phyloP scores from a whole-genome alignment of 2,888 invertebrate genomes.

The Drosophila demipolita region DNA sequence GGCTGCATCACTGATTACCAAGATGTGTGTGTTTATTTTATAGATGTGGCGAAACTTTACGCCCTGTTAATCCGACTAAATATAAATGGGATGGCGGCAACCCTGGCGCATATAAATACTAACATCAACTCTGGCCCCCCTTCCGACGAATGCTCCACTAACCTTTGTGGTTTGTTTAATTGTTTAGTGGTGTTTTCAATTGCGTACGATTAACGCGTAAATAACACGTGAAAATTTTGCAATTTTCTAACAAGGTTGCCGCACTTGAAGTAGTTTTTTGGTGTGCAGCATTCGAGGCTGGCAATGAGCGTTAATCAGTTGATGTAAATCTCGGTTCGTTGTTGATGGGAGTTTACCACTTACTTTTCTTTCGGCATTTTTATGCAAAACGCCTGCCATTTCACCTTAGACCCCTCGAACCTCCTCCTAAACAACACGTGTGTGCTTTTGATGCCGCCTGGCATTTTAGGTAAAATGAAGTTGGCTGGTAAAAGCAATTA shows the following conservation, averaged over 20 bases:
- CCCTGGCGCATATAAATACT: conserved; percentile 74
- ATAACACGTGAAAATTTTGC: conserved; percentile 77
- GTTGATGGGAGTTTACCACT: conserved; percentile 65
- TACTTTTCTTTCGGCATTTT: conserved; percentile 53
- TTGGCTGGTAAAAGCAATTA: conserved; percentile 62
- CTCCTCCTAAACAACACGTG: background rate
- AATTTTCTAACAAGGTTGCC: conserved; percentile 62
- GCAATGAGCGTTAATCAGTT: conserved; percentile 65
- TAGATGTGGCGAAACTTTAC: conserved; percentile 70
- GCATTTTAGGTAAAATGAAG: conserved; percentile 54
- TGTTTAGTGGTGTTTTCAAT: conserved; percentile 65
- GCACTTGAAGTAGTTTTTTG: conserved; percentile 53
- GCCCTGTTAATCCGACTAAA: conserved; percentile 79
- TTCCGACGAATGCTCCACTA: background rate
- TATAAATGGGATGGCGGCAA: conserved; percentile 56
- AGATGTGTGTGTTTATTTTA: conserved; percentile 50
- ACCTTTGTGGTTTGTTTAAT: conserved; percentile 34
- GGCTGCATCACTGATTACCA: conserved; percentile 41
- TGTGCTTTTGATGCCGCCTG: conserved; percentile 33
- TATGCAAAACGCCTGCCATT: conserved; percentile 54
- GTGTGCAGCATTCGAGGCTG: conserved; percentile 34
- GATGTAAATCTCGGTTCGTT: conserved; percentile 53
- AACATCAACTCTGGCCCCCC: background rate
- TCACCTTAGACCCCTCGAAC: background rate
- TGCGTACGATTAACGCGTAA: conserved; percentile 70